phyloP scores from a whole-genome alignment of 2,113 vertebrate genomes.

The Gallinago undulata region DNA sequence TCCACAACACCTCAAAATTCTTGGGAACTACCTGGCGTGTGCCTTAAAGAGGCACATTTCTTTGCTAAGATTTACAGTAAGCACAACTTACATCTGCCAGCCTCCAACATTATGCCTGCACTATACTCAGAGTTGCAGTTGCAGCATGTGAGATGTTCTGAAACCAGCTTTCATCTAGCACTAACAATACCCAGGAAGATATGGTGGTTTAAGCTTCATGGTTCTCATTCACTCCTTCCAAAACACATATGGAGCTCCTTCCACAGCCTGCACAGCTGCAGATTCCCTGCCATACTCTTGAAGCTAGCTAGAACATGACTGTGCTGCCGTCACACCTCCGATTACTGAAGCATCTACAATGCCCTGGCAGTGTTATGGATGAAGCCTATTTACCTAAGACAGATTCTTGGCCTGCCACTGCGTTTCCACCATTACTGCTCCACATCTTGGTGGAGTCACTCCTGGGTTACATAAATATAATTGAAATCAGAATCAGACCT shows the following conservation, averaged over 20 bases:
- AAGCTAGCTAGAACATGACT: constrained; percentile 9
- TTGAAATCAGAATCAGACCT: constrained; percentile 54
- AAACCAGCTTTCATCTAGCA: background rate
- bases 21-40: background rate
- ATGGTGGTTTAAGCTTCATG: background rate
- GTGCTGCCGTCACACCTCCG: background rate
- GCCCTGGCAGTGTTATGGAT: background rate
- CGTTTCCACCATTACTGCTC: constrained; percentile 6
- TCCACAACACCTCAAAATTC: background rate
- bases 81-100: background rate
- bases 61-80: background rate
- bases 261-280: background rate
- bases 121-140: background rate
- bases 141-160: background rate
- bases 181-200: background rate
- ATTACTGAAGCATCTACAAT: background rate
- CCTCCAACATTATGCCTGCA: background rate
- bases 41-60: constrained; percentile 11
- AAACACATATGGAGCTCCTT: background rate
- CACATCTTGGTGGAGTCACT: constrained; percentile 39
- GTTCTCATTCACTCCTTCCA: background rate
- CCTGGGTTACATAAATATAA: constrained; percentile 49
- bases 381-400: constrained; percentile 34
- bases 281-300: background rate
- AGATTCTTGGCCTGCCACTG: constrained; percentile 24